A percentile compares a stretch with the other conserved stretches of the same genome.
Evolutionary conservation across 2,888 invertebrate genomes (phyloP).

Genomic region (Aphodius sticticus): DNA sequence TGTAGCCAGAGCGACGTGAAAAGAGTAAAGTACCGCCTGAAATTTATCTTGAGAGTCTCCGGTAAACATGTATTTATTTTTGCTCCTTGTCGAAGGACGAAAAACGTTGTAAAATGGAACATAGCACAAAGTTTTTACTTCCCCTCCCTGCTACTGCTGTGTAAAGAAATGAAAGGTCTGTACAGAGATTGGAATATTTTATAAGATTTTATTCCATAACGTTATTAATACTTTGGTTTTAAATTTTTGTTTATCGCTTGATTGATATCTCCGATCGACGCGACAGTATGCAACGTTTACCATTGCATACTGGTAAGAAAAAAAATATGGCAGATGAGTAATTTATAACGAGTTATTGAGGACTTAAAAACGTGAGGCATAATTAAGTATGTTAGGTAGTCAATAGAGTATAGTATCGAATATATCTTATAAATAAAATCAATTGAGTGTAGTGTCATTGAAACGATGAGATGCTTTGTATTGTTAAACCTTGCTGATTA

Average conservation of each 20-base stretch:
- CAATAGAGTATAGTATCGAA: constrained; percentile 59
- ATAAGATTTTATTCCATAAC: constrained; percentile 33
- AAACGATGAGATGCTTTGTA: constrained; percentile 57
- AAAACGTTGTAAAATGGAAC: constrained; percentile 16
- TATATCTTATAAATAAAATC: constrained; percentile 54
- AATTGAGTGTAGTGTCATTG: constrained; percentile 59
- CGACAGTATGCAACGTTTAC: constrained; percentile 7
- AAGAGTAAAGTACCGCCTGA: too few relatives aligned
- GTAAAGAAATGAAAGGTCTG: constrained; percentile 30
- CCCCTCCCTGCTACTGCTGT: constrained; percentile 14
- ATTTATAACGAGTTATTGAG: constrained; percentile 36
- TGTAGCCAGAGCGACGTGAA: too few relatives aligned
- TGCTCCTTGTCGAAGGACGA: not conserved
- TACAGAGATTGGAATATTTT: constrained; percentile 36
- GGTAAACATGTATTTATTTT: not conserved
- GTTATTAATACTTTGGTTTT: constrained; percentile 13
- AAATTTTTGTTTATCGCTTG: constrained; percentile 10
- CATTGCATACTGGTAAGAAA: constrained; percentile 12
- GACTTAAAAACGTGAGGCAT: constrained; percentile 55
- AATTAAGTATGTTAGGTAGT: constrained; percentile 59
- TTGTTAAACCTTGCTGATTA: constrained; percentile 44
- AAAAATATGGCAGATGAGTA: constrained; percentile 19
- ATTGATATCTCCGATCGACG: constrained; percentile 16
- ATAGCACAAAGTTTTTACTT: constrained; percentile 25
- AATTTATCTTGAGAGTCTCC: too few relatives aligned